Percentiles rank a stretch among this genome's conserved stretches.
Conservation (phyloP, 2,113 vertebrate species). For the Prinia subflava region DNA sequence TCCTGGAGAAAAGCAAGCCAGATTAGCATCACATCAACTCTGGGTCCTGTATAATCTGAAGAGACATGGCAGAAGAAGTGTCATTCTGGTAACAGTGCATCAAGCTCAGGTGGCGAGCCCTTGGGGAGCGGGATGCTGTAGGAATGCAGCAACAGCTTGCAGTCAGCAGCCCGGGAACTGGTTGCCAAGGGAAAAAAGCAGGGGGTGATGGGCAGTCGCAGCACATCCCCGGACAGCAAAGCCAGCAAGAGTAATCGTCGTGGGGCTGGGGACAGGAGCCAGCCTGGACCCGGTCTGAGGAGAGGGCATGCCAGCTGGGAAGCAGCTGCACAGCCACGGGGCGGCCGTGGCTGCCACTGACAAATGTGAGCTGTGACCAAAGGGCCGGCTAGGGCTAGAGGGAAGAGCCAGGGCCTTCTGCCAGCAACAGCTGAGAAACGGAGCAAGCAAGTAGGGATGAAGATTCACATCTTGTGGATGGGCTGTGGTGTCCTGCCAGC, state of each 20-base stretch:
- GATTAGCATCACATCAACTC: not conserved
- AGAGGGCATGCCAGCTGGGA: not conserved
- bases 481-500: not conserved
- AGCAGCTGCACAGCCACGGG: not conserved
- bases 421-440: not conserved
- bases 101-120: not conserved
- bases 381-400: not conserved
- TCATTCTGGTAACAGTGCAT: not conserved
- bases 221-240: not conserved
- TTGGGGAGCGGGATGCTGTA: not conserved
- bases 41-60: not conserved
- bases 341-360: not conserved
- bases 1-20: not conserved
- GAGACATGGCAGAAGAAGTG: not conserved
- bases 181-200: not conserved
- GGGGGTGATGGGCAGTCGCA: not conserved
- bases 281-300: not conserved
- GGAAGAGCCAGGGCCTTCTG: not conserved
- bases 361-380: not conserved
- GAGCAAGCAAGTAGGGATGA: not conserved
- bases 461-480: accelerated
- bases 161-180: not conserved
- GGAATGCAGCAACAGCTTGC: not conserved
- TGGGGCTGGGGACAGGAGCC: not conserved
- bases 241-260: not conserved